These are phyloP conservation scores for Calycopis cecrops DNA, from an alignment of 1,140 invertebrate species.

Conservation along the genomic window DNA sequence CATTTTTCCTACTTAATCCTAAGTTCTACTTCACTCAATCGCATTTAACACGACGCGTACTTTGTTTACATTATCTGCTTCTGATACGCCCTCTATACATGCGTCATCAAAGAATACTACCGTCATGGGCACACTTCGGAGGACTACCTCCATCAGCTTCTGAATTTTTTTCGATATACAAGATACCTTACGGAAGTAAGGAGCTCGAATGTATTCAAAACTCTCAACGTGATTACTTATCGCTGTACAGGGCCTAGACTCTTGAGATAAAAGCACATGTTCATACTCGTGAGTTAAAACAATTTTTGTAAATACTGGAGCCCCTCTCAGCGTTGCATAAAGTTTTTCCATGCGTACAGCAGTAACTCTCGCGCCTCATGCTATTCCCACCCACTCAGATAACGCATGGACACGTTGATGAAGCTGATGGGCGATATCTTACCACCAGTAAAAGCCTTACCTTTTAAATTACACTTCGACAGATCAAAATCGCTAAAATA, in stretches of 20 bases:
- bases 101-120: no score
- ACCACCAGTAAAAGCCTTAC: conserved; percentile 16
- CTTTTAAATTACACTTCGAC: conserved; percentile 13
- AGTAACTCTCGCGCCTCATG: background rate
- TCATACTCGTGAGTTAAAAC: no score
- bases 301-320: conserved; percentile 22
- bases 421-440: conserved; percentile 12
- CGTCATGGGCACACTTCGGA: no score
- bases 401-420: conserved; percentile 9
- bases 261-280: conserved; percentile 10
- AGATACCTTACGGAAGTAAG: conserved; percentile 24
- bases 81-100: no score
- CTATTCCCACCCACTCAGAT: background rate
- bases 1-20: conserved; percentile 36
- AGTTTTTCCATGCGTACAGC: conserved; percentile 29
- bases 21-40: conserved; percentile 27
- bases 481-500: conserved; percentile 21
- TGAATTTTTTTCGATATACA: conserved; percentile 30
- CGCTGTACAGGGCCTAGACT: conserved; percentile 21
- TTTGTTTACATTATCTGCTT: conserved; percentile 23
- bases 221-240: no score
- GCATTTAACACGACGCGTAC: conserved; percentile 22
- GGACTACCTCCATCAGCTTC: conserved; percentile 23
- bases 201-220: no score
- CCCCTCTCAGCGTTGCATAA: conserved; percentile 29